These are phyloP conservation scores for Colostygia pectinataria DNA, from an alignment of 2,888 invertebrate species.

Conservation along the genomic window DNA sequence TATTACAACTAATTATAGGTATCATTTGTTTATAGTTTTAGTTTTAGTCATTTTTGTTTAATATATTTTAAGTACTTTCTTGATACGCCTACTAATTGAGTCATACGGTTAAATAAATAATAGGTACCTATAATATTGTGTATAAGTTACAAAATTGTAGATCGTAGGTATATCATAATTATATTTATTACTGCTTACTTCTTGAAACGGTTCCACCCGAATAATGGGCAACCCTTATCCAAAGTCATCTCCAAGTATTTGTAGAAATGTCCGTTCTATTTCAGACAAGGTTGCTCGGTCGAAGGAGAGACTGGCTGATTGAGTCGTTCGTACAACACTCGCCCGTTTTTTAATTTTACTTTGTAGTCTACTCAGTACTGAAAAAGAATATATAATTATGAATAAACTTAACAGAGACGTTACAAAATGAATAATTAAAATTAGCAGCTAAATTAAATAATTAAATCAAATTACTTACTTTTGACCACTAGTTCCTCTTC, in stretches of 20 bases:
- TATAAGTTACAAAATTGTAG: no score
- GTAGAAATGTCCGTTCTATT: neutral
- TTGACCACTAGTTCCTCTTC: constrained; percentile 11
- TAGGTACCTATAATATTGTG: no score
- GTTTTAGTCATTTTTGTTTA: no score
- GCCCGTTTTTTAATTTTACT: neutral
- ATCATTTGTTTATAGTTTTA: no score
- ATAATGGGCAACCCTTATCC: neutral
- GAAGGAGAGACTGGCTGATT: neutral
- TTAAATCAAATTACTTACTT: neutral
- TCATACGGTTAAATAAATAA: neutral
- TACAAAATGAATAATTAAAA: neutral
- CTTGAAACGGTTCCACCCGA: neutral
- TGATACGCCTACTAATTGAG: no score
- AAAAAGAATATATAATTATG: no score
- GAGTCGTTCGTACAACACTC: neutral
- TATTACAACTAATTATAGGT: no score
- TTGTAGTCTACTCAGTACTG: constrained; percentile 5
- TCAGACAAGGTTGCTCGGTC: neutral
- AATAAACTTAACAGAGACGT: no score
- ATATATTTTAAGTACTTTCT: no score
- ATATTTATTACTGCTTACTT: neutral
- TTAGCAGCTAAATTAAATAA: neutral
- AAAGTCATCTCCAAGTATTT: neutral
- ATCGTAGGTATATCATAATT: no score